Evolutionary conservation across 2,113 vertebrate genomes (phyloP), one percentile per base, ranked within the genome.

Genomic region (Gymnobelideus leadbeateri): DNA sequence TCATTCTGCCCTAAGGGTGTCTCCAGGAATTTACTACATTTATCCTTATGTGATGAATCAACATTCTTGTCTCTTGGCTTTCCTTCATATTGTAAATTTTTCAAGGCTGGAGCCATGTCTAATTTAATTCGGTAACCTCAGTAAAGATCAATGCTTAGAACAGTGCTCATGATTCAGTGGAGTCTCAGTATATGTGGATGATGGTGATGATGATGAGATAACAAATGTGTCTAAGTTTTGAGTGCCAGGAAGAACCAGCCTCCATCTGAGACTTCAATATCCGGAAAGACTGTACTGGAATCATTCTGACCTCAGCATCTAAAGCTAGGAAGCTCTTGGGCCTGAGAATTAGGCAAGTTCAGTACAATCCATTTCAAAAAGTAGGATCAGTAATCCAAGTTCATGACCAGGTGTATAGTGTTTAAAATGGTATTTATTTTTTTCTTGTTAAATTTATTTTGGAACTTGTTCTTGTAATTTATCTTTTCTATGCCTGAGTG

Each of bases 401-500:
- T 2, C 10, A 43, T 1, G 91, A 46, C n/a, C 84, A 25, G 0
- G 16, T 92, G 43, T 84, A 21, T 89, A 7, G 2, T 46, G 61
- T 54, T 91, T 51, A n/a, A 37, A 8, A 31, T 89, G 7, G 2
- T 91, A 68, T 37, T 68, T 68, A 96, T 93, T 21, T 1, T 49
- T 91, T 91, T 95, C 28, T 96, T 92, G 23, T 43, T 43, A 94
- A 90, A 50, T 93, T 92, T 91, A 94, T 89, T 90, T 92, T 51
- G 91, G 31, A 95, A 90, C 89, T 95, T 95, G 91, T 95, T 90
- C 57, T 51, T 19, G 89, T 53, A 95, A 95, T 57, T 96, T 91
- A 57, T 89, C 50, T 93, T 95, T 92, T 94, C 2, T 43, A 21
- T 51, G 53, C 16, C 54, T 95, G 47, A 97, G 89, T 96, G 96